These are phyloP conservation scores for Struthidea cinerea DNA, from an alignment of 2,113 vertebrate genomes.

Conservation along the genomic window DNA sequence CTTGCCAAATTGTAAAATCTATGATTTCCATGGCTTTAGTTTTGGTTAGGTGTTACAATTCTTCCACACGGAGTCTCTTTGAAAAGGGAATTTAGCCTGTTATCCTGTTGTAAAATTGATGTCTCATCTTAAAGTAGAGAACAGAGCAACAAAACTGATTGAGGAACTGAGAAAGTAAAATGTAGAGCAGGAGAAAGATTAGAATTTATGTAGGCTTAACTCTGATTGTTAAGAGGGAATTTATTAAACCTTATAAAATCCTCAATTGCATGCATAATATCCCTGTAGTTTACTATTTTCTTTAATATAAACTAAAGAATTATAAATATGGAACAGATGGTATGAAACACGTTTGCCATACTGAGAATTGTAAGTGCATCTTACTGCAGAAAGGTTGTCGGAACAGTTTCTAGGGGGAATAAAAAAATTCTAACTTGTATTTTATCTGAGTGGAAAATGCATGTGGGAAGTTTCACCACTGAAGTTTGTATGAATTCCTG, in stretches of 20 bases:
- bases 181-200: slow-evolving; percentile 10
- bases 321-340: slow-evolving; percentile 67
- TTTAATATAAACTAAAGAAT: slow-evolving; percentile 57
- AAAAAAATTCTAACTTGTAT: background rate
- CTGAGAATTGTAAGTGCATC: background rate
- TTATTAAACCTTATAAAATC: slow-evolving; percentile 63
- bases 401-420: background rate
- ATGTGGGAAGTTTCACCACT: background rate
- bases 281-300: slow-evolving; percentile 57
- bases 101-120: slow-evolving; percentile 6
- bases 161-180: slow-evolving; percentile 18
- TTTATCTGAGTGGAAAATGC: background rate
- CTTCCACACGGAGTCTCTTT: background rate
- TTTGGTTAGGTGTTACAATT: background rate
- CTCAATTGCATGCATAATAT: slow-evolving; percentile 50
- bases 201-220: slow-evolving; percentile 21
- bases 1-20: background rate
- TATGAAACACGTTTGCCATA: slow-evolving; percentile 47
- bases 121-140: background rate
- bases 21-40: background rate
- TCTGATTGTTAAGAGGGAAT: slow-evolving; percentile 45
- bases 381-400: background rate
- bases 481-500: background rate
- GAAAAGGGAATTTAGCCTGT: background rate
- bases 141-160: background rate